Base-by-base conservation (phyloP, 2,888 invertebrate species). In the Clistopyga incitator region DNA sequence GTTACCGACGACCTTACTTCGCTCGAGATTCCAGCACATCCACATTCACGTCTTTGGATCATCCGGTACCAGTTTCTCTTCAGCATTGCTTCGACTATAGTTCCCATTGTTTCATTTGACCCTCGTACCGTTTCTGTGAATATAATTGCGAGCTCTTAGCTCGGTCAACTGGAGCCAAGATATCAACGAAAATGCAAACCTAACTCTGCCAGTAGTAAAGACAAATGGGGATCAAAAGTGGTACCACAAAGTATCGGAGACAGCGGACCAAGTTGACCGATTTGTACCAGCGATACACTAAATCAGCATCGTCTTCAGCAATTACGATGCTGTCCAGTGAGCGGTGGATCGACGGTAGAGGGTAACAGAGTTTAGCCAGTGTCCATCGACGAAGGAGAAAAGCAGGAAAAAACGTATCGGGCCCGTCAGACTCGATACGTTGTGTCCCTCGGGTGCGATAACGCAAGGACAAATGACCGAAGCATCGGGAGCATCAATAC, bases 381-480 rank as follows among this genome's bases (percentile, higher is more conserved):
- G 47, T 47, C 47, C 23, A n/a, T 29, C 11, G 61, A 64, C 42
- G 29, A 42, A 71, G 70, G 29, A 52, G 45, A 50, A 64, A 18
- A 52, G 18, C 71, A 59, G 70, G 34, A 78, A 29, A 52, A 84
- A 86, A 79, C 77, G 81, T 81, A 83, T 84, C 78, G 77, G 76
- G 76, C 67, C 68, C 78, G 65, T 84, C 81, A 74, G 50, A 54
- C 59, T 54, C 29, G 71, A 23, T 52, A 64, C 67, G 59, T 80
- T 78, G 87, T 78, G 89, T 90, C 92, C 91, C 93, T 74, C 25
- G 92, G 91, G 93, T 89, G 88, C 92, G 92, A 93, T 93, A 93
- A 92, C 90, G 88, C 88, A 86, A 86, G 90, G 91, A 93, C 92
- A 93, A 93, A 93, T 92, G 92, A 92, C 92, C 90, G 88, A 86